Percentiles rank a stretch among this genome's conserved stretches.
These are phyloP conservation scores for Lordiphosa andalusiaca DNA, from an alignment of 2,888 invertebrate species.

Conservation along the genomic window DNA sequence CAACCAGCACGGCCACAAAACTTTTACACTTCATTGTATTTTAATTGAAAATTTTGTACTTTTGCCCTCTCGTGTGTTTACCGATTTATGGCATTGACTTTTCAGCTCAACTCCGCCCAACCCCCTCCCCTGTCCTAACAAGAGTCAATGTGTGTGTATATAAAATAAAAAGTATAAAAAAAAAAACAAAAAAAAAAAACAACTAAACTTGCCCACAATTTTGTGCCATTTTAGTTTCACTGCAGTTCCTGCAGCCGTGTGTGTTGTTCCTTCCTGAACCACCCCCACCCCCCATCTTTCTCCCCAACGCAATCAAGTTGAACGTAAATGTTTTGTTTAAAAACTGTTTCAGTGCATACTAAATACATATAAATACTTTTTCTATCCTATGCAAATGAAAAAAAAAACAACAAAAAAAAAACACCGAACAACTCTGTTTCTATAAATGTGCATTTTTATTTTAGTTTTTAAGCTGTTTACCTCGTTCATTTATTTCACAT, in stretches of 20 bases:
- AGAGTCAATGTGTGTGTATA: slow-evolving; percentile 19
- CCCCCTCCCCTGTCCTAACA: not conserved
- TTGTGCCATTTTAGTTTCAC: slow-evolving; percentile 17
- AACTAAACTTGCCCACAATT: slow-evolving; percentile 22
- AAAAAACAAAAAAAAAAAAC: slow-evolving; percentile 16
- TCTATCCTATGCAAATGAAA: slow-evolving; percentile 22
- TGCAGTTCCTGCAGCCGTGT: slow-evolving; percentile 6
- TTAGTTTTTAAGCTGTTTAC: slow-evolving; percentile 25
- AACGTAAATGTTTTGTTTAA: slow-evolving; percentile 26
- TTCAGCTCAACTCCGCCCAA: slow-evolving; percentile 20
- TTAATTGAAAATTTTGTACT: slow-evolving; percentile 57
- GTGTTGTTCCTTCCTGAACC: slow-evolving; percentile 16
- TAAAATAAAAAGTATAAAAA: slow-evolving; percentile 19
- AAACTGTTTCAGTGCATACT: slow-evolving; percentile 23
- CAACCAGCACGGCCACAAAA: slow-evolving; percentile 50
- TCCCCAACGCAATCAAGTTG: slow-evolving; percentile 32
- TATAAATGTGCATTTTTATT: slow-evolving; percentile 68
- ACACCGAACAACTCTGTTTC: slow-evolving; percentile 32
- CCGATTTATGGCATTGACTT: slow-evolving; percentile 49
- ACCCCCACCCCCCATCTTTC: not conserved
- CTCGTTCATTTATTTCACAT: too few relatives aligned
- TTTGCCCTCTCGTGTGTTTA: slow-evolving; percentile 38
- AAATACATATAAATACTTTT: slow-evolving; percentile 19
- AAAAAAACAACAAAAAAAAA: slow-evolving; percentile 16
- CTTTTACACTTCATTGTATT: slow-evolving; percentile 65